Evolutionary conservation across 2,797 vertebrate species (phyloP).

Genomic region (Benthosema pterotum): DNA sequence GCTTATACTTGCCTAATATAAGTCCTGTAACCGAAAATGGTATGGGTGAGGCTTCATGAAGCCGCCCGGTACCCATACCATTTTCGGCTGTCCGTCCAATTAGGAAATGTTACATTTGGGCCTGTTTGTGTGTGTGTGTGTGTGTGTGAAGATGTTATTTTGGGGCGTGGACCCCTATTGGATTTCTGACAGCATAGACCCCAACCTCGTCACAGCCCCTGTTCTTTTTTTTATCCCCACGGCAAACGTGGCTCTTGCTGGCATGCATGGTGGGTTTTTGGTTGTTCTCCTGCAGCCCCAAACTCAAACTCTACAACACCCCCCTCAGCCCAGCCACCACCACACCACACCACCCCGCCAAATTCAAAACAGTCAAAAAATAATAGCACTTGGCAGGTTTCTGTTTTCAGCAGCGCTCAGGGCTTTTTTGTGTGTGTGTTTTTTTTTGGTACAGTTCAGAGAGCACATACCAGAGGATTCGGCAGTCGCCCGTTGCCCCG

Average conservation of each 20-base stretch:
- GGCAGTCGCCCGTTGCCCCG: slow-evolving; percentile 90
- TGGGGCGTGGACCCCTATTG: background rate
- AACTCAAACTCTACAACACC: slow-evolving; percentile 80
- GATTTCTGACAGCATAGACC: slow-evolving; percentile 2
- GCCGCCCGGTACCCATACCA: no score
- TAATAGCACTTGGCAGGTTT: slow-evolving; percentile 93
- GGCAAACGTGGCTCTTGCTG: slow-evolving; percentile 3
- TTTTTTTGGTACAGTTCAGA: slow-evolving; percentile 87
- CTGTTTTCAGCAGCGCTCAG: slow-evolving; percentile 91
- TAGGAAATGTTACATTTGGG: no score
- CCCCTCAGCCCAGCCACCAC: no score
- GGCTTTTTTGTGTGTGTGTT: slow-evolving; percentile 80
- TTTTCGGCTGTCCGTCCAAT: no score
- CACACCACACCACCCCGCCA: slow-evolving; percentile 56
- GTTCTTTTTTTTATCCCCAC: no score
- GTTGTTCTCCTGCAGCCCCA: no score
- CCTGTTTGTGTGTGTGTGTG: no score
- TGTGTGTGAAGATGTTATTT: no score
- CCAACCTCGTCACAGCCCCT: slow-evolving; percentile 25
- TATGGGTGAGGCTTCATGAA: no score
- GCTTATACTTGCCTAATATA: no score
- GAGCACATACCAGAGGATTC: slow-evolving; percentile 93
- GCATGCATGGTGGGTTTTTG: no score
- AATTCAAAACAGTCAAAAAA: slow-evolving; percentile 87
- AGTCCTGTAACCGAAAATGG: no score